Conservation (phyloP, 2,888 invertebrate species). For the Diaprepes abbreviatus region DNA sequence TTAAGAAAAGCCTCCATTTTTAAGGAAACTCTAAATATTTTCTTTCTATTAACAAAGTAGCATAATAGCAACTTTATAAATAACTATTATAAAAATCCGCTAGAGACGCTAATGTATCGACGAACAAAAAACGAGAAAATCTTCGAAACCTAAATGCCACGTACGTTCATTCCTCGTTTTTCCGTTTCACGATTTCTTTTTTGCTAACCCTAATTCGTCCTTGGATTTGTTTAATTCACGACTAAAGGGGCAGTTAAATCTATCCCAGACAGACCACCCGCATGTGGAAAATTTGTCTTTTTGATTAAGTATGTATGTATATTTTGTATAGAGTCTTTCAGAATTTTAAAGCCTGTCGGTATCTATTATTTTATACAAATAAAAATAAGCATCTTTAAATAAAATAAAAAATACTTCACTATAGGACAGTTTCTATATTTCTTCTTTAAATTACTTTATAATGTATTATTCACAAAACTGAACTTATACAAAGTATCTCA, state of each 20-base stretch:
- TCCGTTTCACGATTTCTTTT: slow-evolving; percentile 6
- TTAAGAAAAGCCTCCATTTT: too few relatives aligned
- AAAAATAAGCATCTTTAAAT: too few relatives aligned
- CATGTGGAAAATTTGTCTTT: slow-evolving; percentile 2
- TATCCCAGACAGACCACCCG: slow-evolving; percentile 8
- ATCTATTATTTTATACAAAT: too few relatives aligned
- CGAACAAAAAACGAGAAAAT: not conserved
- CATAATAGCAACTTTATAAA: too few relatives aligned
- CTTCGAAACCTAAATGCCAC: slow-evolving; percentile 9
- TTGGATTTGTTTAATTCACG: slow-evolving; percentile 10
- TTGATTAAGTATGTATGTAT: not conserved
- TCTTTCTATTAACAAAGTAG: too few relatives aligned
- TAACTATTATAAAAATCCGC: not conserved
- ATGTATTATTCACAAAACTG: too few relatives aligned
- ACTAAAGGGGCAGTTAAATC: slow-evolving; percentile 5
- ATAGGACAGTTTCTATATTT: too few relatives aligned
- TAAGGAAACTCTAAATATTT: too few relatives aligned
- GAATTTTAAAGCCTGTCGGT: not conserved
- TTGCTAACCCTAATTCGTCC: slow-evolving; percentile 10
- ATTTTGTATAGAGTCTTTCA: not conserved
- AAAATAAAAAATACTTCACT: too few relatives aligned
- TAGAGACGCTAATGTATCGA: not conserved
- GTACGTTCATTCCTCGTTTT: not conserved
- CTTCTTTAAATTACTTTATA: too few relatives aligned
- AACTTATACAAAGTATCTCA: too few relatives aligned